Conservation (phyloP, 2,113 vertebrate species). For the Corythaeola cristata region DNA sequence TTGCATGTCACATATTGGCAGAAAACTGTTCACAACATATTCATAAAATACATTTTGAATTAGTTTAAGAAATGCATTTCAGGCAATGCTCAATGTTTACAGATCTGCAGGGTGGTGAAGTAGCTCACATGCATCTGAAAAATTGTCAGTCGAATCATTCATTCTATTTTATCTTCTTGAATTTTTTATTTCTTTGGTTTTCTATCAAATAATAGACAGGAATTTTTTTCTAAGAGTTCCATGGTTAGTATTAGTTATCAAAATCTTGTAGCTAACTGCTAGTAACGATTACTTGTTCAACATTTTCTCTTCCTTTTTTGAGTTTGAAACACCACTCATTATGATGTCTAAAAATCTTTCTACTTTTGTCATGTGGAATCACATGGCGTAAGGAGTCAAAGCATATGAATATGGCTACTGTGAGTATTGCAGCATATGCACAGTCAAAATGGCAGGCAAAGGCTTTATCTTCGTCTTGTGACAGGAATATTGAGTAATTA, state of each 20-base stretch:
- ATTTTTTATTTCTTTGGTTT: not conserved
- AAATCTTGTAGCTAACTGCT: not conserved
- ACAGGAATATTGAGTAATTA: not conserved
- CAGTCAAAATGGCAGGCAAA: not conserved
- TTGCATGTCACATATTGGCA: conserved; percentile 18
- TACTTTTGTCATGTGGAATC: not conserved
- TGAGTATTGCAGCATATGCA: accelerated
- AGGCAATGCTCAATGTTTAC: not conserved
- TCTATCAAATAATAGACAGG: not conserved
- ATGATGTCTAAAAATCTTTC: not conserved
- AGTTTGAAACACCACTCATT: not conserved
- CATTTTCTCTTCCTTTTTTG: not conserved
- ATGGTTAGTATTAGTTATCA: not conserved
- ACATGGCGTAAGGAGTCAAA: not conserved
- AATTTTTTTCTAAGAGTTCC: not conserved
- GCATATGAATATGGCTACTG: not conserved
- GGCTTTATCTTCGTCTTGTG: not conserved
- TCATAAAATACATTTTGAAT: not conserved
- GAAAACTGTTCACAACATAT: not conserved
- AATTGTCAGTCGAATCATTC: not conserved
- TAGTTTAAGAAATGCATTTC: not conserved
- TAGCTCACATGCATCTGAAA: not conserved
- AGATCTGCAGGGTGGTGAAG: not conserved
- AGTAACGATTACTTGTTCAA: not conserved
- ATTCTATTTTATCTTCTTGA: not conserved